Percentiles rank a stretch among this genome's conserved stretches.
These are phyloP conservation scores for Melanotaenia maccullochi DNA, from an alignment of 2,797 vertebrate genomes.

Conservation along the genomic window DNA sequence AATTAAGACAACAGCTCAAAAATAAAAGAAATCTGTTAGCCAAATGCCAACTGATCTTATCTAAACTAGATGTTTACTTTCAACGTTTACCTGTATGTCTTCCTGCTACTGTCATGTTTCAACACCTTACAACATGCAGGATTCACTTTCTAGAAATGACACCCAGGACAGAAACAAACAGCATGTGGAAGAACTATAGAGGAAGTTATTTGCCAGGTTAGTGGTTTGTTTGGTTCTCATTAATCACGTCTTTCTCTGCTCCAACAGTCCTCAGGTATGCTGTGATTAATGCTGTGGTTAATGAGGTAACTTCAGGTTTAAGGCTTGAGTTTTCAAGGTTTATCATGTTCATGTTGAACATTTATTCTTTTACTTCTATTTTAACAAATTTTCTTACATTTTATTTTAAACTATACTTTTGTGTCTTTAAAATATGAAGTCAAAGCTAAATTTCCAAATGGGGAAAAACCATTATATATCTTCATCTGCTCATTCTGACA, in stretches of 20 bases:
- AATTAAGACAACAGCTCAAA: not conserved
- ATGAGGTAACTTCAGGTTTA: not conserved
- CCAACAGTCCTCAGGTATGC: not conserved
- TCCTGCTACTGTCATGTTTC: not conserved
- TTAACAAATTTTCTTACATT: no score
- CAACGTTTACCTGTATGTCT: not conserved
- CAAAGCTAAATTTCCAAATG: not conserved
- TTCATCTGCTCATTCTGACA: not conserved
- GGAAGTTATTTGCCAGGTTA: not conserved
- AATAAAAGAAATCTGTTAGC: not conserved
- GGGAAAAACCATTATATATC: no score
- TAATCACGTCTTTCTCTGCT: no score
- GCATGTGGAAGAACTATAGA: not conserved
- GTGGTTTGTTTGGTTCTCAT: not conserved
- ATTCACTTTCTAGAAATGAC: not conserved
- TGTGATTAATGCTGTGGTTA: not conserved
- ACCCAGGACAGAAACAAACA: not conserved
- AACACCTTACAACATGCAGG: not conserved
- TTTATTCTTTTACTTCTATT: not conserved
- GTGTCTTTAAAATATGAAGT: not conserved
- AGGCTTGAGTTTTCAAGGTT: not conserved
- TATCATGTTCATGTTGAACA: not conserved
- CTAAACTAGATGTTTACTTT: not conserved
- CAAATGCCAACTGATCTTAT: constrained; percentile 11
- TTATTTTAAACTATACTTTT: no score